These are phyloP conservation scores for Hypomecis punctinalis DNA, from an alignment of 2,888 invertebrate genomes.

Conservation along the genomic window DNA sequence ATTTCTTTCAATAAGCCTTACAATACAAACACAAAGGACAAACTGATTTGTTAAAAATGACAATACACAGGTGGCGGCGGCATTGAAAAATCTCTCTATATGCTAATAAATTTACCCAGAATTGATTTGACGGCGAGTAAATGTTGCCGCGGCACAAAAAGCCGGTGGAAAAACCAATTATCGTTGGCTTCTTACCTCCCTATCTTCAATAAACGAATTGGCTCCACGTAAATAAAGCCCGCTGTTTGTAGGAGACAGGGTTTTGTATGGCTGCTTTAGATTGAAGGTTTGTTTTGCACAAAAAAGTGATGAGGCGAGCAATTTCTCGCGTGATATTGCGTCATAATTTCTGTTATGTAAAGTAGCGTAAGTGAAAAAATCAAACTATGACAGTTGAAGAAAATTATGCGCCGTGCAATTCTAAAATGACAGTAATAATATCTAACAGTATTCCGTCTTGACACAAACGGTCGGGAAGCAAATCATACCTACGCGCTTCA, in stretches of 20 bases:
- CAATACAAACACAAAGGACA: not conserved
- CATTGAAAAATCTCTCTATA: slow-evolving; percentile 68
- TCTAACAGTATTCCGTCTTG: no score
- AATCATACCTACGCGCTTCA: no score
- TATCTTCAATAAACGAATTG: slow-evolving; percentile 54
- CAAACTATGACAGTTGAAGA: no score
- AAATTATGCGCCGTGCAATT: no score
- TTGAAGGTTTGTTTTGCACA: not conserved
- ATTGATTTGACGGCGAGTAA: slow-evolving; percentile 69
- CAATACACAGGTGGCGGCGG: slow-evolving; percentile 21
- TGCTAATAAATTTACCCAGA: slow-evolving; percentile 74
- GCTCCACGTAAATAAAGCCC: slow-evolving; percentile 35
- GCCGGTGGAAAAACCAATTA: slow-evolving; percentile 69
- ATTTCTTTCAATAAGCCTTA: not conserved
- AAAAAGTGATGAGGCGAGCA: not conserved
- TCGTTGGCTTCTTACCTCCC: slow-evolving; percentile 53
- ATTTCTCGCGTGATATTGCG: no score
- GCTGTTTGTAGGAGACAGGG: slow-evolving; percentile 29
- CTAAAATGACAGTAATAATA: no score
- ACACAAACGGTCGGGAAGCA: no score
- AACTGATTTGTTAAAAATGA: slow-evolving; percentile 30
- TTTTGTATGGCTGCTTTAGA: slow-evolving; percentile 27
- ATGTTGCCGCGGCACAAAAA: slow-evolving; percentile 58
- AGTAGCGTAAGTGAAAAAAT: no score
- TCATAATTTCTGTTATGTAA: no score